Evolutionary conservation across 2,888 invertebrate genomes (phyloP), one percentile per base, ranked within the genome.

Genomic region (Ormyrus pomaceus): DNA sequence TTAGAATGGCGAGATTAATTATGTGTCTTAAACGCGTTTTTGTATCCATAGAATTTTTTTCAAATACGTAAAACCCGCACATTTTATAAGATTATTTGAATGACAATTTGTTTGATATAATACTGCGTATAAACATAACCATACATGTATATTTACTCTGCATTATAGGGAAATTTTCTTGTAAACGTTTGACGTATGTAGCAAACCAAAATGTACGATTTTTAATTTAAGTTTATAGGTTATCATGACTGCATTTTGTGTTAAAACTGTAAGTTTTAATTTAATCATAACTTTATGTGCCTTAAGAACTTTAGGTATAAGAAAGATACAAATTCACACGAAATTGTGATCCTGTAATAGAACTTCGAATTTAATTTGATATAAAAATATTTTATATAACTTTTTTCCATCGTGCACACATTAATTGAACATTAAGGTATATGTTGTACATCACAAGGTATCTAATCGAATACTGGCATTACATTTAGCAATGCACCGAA

Each of bases 211-310:
- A 59, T 48, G 19, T 11, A 11, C 50, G 13, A 2, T 9, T 50
- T 68, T 61, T 34, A 13, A 9, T 11, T 45, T 0, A 55, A 10
- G 53, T 69, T 55, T 45, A 69, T 11, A 13, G 11, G 53, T 19
- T 55, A 48, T 48, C n/a, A 10, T 45, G 11, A 13, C 13, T 9
- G 5, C 51, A n/a, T 34, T 58, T 69, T 61, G 46, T 69, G 51
- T 55, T 69, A 46, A 11, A 19, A 50, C 56, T 61, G 11, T 74
- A 6, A 59, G 50, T 34, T 50, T 58, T 51, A 11, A 4, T 53
- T 51, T 6, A 66, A 59, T 48, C 45, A 19, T 34, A 68, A 19
- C 46, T 77, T 72, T 53, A 68, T 73, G 78, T 78, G 78, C 78
- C 73, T 78, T 73, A 68, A 10, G 34, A 68, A 45, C 45, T 70